Evolutionary conservation across 2,113 vertebrate genomes (phyloP).

Genomic region (Marcusenius ussheri): DNA sequence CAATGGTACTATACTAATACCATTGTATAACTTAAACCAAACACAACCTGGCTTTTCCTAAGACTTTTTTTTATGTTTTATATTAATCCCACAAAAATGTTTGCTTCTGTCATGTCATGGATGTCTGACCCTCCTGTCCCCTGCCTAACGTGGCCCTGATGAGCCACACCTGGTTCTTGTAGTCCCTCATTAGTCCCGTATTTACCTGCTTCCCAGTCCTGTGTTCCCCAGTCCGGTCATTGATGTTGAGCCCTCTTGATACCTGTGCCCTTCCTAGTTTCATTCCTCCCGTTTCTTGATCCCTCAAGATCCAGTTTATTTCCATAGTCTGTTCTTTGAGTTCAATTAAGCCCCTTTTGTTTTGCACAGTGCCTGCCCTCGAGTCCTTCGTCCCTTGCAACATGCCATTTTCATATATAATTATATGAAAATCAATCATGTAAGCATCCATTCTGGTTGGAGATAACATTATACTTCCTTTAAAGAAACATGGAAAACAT

Average conservation of each 20-base stretch:
- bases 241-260: not conserved
- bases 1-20: not conserved
- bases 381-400: not conserved
- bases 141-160: not conserved
- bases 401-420: not conserved
- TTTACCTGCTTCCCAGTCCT: not conserved
- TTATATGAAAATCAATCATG: not conserved
- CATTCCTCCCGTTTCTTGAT: not conserved
- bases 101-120: not conserved
- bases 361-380: not conserved
- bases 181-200: not conserved
- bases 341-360: not conserved
- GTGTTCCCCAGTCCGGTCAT: not conserved
- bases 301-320: not conserved
- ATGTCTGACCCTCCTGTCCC: not conserved
- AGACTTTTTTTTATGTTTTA: not conserved
- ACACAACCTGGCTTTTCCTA: not conserved
- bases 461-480: not conserved
- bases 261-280: not conserved
- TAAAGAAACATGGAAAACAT: not conserved
- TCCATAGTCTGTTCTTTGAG: not conserved
- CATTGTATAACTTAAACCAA: not conserved
- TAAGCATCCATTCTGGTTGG: not conserved
- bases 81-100: not conserved
- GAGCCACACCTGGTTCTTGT: not conserved